Percentiles rank a stretch among this genome's conserved stretches.
Conservation (phyloP, 1,140 invertebrate genomes). For the Drosophila kohkoa region DNA sequence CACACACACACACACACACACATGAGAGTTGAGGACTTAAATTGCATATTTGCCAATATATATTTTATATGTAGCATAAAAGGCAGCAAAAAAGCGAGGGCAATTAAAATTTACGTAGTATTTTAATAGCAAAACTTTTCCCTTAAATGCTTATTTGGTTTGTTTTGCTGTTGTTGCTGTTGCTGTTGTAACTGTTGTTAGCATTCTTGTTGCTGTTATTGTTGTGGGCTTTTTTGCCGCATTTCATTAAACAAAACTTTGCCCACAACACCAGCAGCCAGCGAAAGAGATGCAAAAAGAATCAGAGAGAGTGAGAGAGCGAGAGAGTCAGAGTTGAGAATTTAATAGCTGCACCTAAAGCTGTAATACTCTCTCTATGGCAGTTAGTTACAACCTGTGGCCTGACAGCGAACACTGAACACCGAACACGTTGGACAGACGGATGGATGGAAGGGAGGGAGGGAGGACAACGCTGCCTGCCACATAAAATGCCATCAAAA, state of each 20-base stretch:
- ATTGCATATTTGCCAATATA: conserved; percentile 63
- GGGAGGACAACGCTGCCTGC: conserved; percentile 19
- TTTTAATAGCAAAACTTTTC: conserved; percentile 80
- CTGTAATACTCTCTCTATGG: conserved; percentile 48
- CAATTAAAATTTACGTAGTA: conserved; percentile 80
- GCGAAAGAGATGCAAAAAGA: conserved; percentile 34
- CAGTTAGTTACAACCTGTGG: conserved; percentile 79
- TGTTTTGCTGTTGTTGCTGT: conserved; percentile 48
- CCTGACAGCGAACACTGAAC: conserved; percentile 26
- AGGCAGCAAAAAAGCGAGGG: conserved; percentile 45
- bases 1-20: conserved; percentile 30
- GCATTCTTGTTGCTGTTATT: conserved; percentile 41
- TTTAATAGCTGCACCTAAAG: conserved; percentile 74
- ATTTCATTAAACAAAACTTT: conserved; percentile 81
- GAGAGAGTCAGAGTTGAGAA: conserved; percentile 50
- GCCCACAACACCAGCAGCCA: conserved; percentile 54
- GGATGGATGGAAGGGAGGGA: not conserved
- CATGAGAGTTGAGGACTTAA: conserved; percentile 49
- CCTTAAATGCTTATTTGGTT: conserved; percentile 81
- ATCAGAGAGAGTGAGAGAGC: conserved; percentile 4
- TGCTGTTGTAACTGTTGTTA: not conserved
- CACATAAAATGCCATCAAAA: conserved; percentile 80
- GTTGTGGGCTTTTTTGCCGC: conserved; percentile 70
- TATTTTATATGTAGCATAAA: not conserved
- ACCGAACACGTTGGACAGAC: not conserved